A percentile compares a stretch with the other conserved stretches of the same genome.
These are phyloP conservation scores for Fregetta grallaria DNA, from an alignment of 2,113 vertebrate genomes.

Conservation along the genomic window DNA sequence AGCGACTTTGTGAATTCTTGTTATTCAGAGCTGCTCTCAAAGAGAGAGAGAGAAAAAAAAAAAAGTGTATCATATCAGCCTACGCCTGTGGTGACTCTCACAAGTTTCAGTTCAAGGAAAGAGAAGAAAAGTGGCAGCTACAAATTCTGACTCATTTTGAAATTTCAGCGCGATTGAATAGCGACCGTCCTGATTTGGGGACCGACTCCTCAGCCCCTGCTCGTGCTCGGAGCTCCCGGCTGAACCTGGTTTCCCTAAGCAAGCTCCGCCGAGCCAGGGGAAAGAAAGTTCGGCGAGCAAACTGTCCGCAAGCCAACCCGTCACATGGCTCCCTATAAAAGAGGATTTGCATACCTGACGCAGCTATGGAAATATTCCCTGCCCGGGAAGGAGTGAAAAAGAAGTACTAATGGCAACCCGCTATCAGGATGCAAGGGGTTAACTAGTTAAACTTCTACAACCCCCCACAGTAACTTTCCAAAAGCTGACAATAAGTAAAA, in stretches of 20 bases:
- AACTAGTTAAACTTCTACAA: conserved; percentile 84
- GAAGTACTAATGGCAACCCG: background rate
- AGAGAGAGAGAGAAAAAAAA: background rate
- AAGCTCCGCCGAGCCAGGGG: background rate
- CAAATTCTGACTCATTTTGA: conserved; percentile 41
- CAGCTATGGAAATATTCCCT: conserved; percentile 47
- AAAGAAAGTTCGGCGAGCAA: conserved; percentile 11
- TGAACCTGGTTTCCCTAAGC: background rate
- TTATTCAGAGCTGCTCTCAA: conserved; percentile 35
- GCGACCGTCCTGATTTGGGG: background rate
- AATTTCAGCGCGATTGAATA: conserved; percentile 16
- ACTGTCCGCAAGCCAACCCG: conserved; percentile 19
- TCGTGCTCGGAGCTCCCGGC: background rate
- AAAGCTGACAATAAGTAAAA: conserved; percentile 85
- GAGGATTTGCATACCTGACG: conserved; percentile 69
- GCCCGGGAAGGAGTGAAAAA: background rate
- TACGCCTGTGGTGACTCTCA: conserved; percentile 54
- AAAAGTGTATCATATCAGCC: background rate
- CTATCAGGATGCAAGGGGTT: conserved; percentile 72
- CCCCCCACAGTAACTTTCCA: conserved; percentile 78
- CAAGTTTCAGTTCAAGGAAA: conserved; percentile 59
- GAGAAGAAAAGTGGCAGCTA: conserved; percentile 28
- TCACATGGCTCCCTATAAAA: conserved; percentile 64
- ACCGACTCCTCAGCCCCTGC: background rate
- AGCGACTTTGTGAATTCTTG: conserved; percentile 47